Conservation (phyloP, 2,888 invertebrate species). For the Loripinus fragilis region DNA sequence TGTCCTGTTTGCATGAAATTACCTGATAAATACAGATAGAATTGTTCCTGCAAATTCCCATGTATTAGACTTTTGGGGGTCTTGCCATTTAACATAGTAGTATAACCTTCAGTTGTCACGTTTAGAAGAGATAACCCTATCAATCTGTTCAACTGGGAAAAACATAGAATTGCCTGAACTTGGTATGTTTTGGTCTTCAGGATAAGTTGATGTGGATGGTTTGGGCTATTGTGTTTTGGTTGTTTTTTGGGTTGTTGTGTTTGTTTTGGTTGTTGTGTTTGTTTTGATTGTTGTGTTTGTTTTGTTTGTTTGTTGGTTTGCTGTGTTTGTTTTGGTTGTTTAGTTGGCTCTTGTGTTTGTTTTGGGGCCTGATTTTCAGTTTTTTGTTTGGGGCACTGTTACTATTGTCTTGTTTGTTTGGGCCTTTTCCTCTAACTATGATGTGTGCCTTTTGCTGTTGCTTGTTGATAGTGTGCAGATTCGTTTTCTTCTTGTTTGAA, state of each 20-base stretch:
- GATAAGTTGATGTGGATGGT: neutral
- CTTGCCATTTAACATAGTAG: constrained; percentile 13
- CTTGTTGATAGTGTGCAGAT: neutral
- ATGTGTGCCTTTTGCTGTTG: neutral
- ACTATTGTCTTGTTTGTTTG: neutral
- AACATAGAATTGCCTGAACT: neutral
- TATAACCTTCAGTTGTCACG: neutral
- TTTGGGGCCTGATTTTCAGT: neutral
- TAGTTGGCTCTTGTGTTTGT: neutral
- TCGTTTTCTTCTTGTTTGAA: neutral
- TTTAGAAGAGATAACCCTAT: neutral
- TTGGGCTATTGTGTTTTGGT: neutral
- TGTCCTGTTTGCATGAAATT: constrained; percentile 28
- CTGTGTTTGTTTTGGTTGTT: neutral
- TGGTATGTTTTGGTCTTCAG: neutral
- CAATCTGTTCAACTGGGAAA: constrained; percentile 2
- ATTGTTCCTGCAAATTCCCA: constrained; percentile 25
- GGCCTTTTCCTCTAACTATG: neutral
- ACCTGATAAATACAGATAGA: constrained; percentile 1
- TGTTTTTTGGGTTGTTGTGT: neutral
- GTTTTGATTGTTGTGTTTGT: neutral
- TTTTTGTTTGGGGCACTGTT: neutral
- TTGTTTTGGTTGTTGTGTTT: neutral
- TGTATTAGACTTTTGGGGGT: neutral
- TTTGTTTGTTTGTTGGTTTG: neutral